These are phyloP conservation scores for Ridgeia piscesae DNA, from an alignment of 1,140 invertebrate species.

Conservation along the genomic window DNA sequence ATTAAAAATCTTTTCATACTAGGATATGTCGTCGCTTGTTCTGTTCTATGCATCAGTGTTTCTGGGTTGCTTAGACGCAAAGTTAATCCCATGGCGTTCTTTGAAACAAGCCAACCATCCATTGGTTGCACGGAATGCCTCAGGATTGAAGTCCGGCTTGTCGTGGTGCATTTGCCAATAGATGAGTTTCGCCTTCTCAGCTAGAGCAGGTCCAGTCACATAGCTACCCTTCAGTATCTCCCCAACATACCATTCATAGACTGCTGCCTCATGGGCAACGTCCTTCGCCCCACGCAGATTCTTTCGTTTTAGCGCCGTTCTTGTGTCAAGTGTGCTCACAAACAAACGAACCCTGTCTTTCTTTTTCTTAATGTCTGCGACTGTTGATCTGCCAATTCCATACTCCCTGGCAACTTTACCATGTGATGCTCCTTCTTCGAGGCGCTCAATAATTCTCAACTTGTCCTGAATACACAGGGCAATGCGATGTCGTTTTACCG, in stretches of 20 bases:
- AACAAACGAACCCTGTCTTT: slow-evolving; percentile 6
- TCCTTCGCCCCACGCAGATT: neutral
- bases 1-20: neutral
- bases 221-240: neutral
- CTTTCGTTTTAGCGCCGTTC: neutral
- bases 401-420: slow-evolving; percentile 11
- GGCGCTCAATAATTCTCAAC: slow-evolving; percentile 4
- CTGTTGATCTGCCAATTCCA: slow-evolving; percentile 9
- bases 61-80: neutral
- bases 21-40: neutral
- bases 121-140: neutral
- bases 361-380: slow-evolving; percentile 9
- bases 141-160: neutral
- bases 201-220: neutral
- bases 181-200: neutral
- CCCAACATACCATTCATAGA: neutral
- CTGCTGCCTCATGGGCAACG: neutral
- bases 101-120: neutral
- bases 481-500: neutral
- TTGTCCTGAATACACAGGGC: slow-evolving; percentile 7
- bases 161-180: neutral
- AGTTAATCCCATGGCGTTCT: neutral
- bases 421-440: slow-evolving; percentile 6
- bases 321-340: neutral
- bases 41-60: neutral